These are phyloP conservation scores for Resseliella maxima DNA, from an alignment of 2,888 invertebrate genomes.

Conservation along the genomic window DNA sequence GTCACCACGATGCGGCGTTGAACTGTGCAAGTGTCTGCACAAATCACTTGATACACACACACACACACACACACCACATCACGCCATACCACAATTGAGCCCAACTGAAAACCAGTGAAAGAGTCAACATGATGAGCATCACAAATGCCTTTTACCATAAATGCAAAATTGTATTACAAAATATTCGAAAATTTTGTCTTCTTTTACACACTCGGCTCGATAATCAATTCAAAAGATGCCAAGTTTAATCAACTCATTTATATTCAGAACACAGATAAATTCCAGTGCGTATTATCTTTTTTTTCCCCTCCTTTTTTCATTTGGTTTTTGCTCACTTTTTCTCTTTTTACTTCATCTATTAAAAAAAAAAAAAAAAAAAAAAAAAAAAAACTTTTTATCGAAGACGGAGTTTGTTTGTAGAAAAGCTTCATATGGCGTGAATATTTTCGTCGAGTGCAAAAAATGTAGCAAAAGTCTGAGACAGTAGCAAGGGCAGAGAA, in stretches of 20 bases:
- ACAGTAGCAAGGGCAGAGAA: too few relatives aligned
- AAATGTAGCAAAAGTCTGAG: too few relatives aligned
- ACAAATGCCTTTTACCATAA: not conserved
- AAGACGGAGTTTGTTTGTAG: not conserved
- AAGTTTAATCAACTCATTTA: constrained; percentile 56
- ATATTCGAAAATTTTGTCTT: not conserved
- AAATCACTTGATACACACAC: not conserved
- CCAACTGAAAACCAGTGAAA: not conserved
- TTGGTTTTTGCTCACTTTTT: not conserved
- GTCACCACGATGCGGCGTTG: not conserved
- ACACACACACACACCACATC: not conserved
- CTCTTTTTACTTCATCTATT: not conserved
- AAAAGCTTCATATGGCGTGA: not conserved
- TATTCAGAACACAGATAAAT: constrained; percentile 51
- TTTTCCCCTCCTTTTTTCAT: not conserved
- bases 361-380: too few relatives aligned
- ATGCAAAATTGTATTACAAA: constrained; percentile 9
- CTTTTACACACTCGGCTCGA: not conserved
- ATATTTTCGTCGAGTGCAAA: too few relatives aligned
- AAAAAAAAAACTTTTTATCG: constrained; percentile 21
- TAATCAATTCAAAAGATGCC: constrained; percentile 2
- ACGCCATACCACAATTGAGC: too few relatives aligned
- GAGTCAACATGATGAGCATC: not conserved
- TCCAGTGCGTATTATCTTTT: not conserved
- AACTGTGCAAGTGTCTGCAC: not conserved